Evolutionary conservation across 2,888 invertebrate species (phyloP).

Genomic region (Aethes cnicana): DNA sequence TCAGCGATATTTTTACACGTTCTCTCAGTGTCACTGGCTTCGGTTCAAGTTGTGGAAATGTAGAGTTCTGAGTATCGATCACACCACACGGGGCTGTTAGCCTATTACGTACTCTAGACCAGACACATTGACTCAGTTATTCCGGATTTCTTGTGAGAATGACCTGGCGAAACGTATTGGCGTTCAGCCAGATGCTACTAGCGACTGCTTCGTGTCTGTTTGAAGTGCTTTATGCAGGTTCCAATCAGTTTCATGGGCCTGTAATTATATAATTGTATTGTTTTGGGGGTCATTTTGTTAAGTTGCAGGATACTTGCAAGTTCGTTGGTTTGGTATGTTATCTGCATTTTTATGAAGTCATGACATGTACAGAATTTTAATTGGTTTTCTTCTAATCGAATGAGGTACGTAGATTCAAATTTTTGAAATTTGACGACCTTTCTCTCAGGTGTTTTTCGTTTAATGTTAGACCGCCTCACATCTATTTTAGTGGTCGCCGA

Average conservation of each 20-base stretch:
- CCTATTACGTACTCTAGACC: slow-evolving; percentile 35
- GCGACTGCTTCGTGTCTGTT: slow-evolving; percentile 15
- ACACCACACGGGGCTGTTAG: slow-evolving; percentile 39
- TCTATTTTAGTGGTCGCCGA: slow-evolving; percentile 16
- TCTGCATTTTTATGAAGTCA: too few species aligned
- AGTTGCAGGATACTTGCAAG: too few species aligned
- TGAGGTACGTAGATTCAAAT: too few species aligned
- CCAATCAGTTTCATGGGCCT: slow-evolving; percentile 11
- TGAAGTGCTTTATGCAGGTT: slow-evolving; percentile 18
- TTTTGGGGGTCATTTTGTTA: too few species aligned
- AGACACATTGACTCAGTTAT: slow-evolving; percentile 45
- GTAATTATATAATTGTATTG: too few species aligned
- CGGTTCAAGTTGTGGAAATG: slow-evolving; percentile 10
- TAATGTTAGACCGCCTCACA: slow-evolving; percentile 6
- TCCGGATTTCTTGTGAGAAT: slow-evolving; percentile 59
- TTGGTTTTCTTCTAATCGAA: too few species aligned
- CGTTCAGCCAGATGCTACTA: slow-evolving; percentile 44
- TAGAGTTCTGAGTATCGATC: slow-evolving; percentile 31
- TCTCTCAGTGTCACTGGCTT: slow-evolving; percentile 23
- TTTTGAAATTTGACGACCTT: slow-evolving; percentile 1
- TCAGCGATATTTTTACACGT: slow-evolving; percentile 39
- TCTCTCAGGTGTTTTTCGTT: slow-evolving; percentile 7
- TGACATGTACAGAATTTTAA: too few species aligned
- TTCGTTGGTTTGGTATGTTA: neutral
- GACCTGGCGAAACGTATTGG: slow-evolving; percentile 66